phyloP scores from a whole-genome alignment of 2,797 vertebrate species.

The Aeoliscus strigatus region DNA sequence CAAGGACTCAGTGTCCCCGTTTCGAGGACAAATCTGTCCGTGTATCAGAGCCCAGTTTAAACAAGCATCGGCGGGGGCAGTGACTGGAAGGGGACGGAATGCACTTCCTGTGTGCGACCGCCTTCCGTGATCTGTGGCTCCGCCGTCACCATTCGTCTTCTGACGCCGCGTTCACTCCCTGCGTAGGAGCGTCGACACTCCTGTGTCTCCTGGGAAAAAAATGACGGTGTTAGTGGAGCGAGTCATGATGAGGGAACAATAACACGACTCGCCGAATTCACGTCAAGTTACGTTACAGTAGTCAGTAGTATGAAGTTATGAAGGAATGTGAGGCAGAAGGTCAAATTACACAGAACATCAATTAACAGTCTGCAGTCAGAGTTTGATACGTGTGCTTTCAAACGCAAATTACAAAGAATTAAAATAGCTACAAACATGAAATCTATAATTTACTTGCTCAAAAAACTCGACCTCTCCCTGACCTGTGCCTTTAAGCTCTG shows the following conservation, averaged over 20 bases:
- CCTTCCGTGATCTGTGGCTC: conserved; percentile 64
- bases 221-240: conserved; percentile 39
- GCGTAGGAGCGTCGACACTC: conserved; percentile 25
- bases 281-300: conserved; percentile 14
- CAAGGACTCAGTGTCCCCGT: conserved; percentile 35
- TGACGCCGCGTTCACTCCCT: conserved; percentile 53
- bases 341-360: not conserved
- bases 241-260: conserved; percentile 24
- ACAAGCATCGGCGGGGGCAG: conserved; percentile 76
- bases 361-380: not conserved
- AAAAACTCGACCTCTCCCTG: conserved; percentile 3
- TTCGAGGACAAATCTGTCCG: conserved; percentile 72
- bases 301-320: too few species aligned
- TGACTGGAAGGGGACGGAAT: conserved; percentile 84
- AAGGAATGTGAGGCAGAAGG: too few species aligned
- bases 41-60: conserved; percentile 77
- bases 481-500: conserved; percentile 6
- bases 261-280: conserved; percentile 6
- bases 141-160: conserved; percentile 66
- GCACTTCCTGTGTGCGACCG: conserved; percentile 81
- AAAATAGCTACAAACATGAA: conserved; percentile 6
- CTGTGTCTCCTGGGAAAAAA: conserved; percentile 31
- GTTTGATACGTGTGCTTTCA: not conserved
- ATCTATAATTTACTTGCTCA: conserved; percentile 13
- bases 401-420: too few species aligned